Percentiles rank a stretch among this genome's conserved stretches.
Evolutionary conservation across 2,888 invertebrate species (phyloP).

Genomic region (Hyalella azteca): DNA sequence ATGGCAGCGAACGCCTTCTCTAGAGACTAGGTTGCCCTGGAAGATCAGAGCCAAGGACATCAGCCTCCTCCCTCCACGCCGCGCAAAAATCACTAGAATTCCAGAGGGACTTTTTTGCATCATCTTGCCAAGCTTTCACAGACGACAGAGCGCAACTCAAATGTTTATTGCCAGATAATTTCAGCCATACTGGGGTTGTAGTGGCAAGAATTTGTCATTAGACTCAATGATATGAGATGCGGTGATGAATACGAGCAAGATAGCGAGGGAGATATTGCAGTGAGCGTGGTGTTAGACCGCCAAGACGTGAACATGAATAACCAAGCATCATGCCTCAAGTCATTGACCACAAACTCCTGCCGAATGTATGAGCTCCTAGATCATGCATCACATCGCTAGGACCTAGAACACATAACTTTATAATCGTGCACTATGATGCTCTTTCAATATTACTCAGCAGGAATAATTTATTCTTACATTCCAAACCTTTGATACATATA

Average conservation of each 20-base stretch:
- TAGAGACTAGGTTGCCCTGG: slow-evolving; percentile 28
- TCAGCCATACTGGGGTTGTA: not conserved
- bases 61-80: slow-evolving; percentile 34
- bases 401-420: too few relatives aligned
- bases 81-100: slow-evolving; percentile 31
- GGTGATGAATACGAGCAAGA: slow-evolving; percentile 17
- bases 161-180: slow-evolving; percentile 32
- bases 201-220: slow-evolving; percentile 28
- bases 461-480: too few relatives aligned
- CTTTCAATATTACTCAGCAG: too few relatives aligned
- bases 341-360: too few relatives aligned
- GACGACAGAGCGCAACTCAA: slow-evolving; percentile 28
- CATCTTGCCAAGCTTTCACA: slow-evolving; percentile 36
- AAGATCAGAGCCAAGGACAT: slow-evolving; percentile 33
- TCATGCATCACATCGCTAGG: too few relatives aligned
- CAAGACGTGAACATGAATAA: too few relatives aligned
- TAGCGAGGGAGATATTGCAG: not conserved
- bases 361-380: too few relatives aligned
- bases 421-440: too few relatives aligned
- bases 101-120: slow-evolving; percentile 32
- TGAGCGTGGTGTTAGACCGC: too few relatives aligned
- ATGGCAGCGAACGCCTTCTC: slow-evolving; percentile 29
- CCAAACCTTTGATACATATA: too few relatives aligned
- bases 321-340: too few relatives aligned
- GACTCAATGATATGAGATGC: slow-evolving; percentile 13